phyloP scores from a whole-genome alignment of 2,888 invertebrate genomes.

The Athalia rosae region DNA sequence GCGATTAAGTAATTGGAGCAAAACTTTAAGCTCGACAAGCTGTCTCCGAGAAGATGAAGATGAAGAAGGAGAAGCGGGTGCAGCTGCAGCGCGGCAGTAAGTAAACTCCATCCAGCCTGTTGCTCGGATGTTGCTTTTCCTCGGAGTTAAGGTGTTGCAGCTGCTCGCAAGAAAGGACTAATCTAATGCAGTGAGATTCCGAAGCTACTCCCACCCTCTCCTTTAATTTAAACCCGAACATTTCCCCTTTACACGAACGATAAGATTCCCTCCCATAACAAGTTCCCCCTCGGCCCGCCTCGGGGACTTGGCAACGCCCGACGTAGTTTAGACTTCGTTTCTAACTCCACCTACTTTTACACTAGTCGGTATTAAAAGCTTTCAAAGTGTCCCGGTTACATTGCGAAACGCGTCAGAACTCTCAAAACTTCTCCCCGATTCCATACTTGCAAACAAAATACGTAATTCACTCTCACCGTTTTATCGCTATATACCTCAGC shows the following conservation, averaged over 20 bases:
- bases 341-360: no score
- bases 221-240: conserved; percentile 33
- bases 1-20: conserved; percentile 35
- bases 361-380: no score
- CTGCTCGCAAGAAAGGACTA: conserved; percentile 24
- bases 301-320: no score
- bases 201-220: neutral
- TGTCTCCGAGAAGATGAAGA: conserved; percentile 1
- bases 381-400: no score
- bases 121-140: neutral
- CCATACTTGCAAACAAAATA: no score
- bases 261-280: neutral
- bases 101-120: conserved; percentile 39
- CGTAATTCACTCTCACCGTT: no score
- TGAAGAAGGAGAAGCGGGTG: neutral
- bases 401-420: no score
- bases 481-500: neutral
- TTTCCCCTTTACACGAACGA: conserved; percentile 13
- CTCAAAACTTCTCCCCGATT: no score
- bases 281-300: no score
- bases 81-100: neutral
- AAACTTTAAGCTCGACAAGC: conserved; percentile 9
- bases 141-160: conserved; percentile 26
- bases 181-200: conserved; percentile 15
- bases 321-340: no score